Percentiles rank a stretch among this genome's conserved stretches.
phyloP scores from a whole-genome alignment of 2,888 invertebrate species.

The Villa cingulata region DNA sequence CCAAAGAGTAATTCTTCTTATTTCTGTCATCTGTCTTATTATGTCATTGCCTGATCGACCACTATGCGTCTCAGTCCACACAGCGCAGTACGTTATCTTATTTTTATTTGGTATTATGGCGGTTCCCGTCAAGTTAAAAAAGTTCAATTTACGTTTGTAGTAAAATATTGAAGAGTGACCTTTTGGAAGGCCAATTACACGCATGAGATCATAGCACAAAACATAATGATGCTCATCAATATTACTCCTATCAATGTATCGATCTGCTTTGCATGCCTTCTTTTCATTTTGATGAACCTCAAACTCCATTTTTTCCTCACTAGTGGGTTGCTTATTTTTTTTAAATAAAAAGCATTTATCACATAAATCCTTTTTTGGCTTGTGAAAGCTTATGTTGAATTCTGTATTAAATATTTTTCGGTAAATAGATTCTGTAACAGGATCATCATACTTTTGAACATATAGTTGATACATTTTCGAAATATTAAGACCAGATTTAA shows the following conservation, averaged over 20 bases:
- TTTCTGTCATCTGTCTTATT: not conserved
- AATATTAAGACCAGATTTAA: not conserved
- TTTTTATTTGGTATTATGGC: not conserved
- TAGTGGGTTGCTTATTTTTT: not conserved
- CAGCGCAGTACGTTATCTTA: not conserved
- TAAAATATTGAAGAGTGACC: not conserved
- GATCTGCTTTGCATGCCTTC: not conserved
- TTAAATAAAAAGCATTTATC: not conserved
- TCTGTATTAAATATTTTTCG: not conserved
- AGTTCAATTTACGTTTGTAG: not conserved
- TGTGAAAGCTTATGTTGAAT: not conserved
- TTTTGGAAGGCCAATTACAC: not conserved
- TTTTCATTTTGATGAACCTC: not conserved
- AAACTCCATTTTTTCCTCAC: not conserved
- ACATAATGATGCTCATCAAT: not conserved
- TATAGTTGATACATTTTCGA: conserved; percentile 3
- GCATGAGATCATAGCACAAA: not conserved
- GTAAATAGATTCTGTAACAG: not conserved
- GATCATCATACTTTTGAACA: not conserved
- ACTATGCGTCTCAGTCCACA: not conserved
- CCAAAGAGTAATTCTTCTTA: not conserved
- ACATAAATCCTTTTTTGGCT: not conserved
- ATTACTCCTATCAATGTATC: not conserved
- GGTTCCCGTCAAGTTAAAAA: not conserved
- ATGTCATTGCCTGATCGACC: not conserved